phyloP scores from a whole-genome alignment of 2,888 invertebrate species.

The Machimus rusticus region DNA sequence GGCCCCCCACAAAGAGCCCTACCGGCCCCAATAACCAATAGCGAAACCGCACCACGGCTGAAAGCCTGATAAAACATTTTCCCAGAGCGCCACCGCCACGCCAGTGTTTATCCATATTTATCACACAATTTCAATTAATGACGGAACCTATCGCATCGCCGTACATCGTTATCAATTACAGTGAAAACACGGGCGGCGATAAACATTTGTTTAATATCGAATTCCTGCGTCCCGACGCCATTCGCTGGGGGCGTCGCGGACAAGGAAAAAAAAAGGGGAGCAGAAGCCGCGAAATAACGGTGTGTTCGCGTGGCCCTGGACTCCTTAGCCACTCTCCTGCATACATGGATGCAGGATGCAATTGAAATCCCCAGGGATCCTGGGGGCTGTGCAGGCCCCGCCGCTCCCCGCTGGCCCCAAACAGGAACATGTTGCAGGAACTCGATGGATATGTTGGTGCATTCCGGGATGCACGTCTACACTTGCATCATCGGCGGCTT shows the following conservation, averaged over 20 bases:
- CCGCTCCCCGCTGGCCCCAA: not conserved
- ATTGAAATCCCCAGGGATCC: not conserved
- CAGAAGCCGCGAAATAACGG: not conserved
- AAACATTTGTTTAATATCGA: conserved; percentile 43
- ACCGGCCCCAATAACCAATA: not conserved
- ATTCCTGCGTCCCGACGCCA: not conserved
- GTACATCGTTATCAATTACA: conserved; percentile 42
- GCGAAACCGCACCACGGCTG: conserved; percentile 10
- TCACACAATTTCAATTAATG: conserved; percentile 43
- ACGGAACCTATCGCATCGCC: conserved; percentile 35
- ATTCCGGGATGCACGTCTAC: not conserved
- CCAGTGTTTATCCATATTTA: conserved; percentile 38
- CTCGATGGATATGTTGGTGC: not conserved
- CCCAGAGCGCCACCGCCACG: not conserved
- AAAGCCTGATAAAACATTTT: conserved; percentile 30
- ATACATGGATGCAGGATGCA: not conserved
- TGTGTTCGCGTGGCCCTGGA: not conserved
- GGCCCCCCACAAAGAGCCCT: not conserved
- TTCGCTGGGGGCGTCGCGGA: not conserved
- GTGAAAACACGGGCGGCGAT: conserved; percentile 37
- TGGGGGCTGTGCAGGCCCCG: not conserved
- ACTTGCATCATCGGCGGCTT: not conserved
- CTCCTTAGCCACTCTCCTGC: not conserved
- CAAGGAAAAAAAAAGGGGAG: not conserved
- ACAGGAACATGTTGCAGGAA: not conserved